Evolutionary conservation across 2,797 vertebrate genomes (phyloP), one percentile per base, ranked within the genome.

Genomic region (Nasua narica): DNA sequence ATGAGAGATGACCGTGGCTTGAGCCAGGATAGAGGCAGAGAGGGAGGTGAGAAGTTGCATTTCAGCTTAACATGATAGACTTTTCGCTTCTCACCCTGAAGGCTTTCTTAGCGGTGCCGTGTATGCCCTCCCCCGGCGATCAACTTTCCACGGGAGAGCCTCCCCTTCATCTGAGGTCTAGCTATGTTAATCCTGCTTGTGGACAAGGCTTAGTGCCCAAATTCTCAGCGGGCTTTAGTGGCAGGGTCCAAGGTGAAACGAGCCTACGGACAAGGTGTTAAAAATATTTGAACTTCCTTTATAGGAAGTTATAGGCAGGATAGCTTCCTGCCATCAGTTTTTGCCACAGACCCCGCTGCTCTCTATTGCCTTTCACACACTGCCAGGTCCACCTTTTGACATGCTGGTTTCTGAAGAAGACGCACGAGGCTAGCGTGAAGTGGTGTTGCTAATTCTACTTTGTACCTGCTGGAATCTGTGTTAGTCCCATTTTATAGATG

Each of bases 301-400:
- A 15, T 5, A 10, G 5, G 32, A 37, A n/a, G n/a, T n/a, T n/a
- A n/a, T n/a, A n/a, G n/a, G n/a, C n/a, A n/a, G n/a, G n/a, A n/a
- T n/a, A n/a, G 2, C 3, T 6, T 2, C 1, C 29, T 2, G 78
- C 58, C 29, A 8, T 18, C 43, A 5, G 3, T 0, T 32, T 76
- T 77, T 60, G 90, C 77, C 56, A 3, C 86, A 56, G 67, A 27
- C 54, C 21, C 29, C 67, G 5, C 50, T 7, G 8, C 43, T 77
- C 92, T 27, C 82, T 52, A 3, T 14, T 8, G 54, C 40, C n/a
- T 50, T 19, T 16, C 40, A 2, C 2, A 4, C 19, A 2, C 1
- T 4, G 40, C 54, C 21, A 0, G 74, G 23, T 8, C 56, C n/a
- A 13, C 50, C 35, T 29, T 1, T 35, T 43, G 29, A 5, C 23